phyloP scores from a whole-genome alignment of 2,797 vertebrate genomes.

The Centropyge bicolor region DNA sequence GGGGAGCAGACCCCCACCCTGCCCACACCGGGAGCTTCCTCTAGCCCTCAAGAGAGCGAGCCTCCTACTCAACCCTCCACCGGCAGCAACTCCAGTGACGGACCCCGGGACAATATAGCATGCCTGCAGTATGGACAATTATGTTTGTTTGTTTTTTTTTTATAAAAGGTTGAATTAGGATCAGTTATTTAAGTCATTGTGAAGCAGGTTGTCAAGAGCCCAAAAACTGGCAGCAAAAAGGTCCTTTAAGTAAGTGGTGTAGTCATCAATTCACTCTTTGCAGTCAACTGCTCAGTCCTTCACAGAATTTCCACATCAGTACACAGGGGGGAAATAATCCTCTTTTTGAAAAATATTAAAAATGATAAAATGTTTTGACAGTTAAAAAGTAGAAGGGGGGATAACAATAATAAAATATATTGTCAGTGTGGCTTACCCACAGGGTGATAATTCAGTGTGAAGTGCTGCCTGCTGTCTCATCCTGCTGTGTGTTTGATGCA shows the following conservation, averaged over 20 bases:
- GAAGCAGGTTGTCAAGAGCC: constrained; percentile 5
- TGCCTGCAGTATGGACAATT: constrained; percentile 90
- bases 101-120: constrained; percentile 93
- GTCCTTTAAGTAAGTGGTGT: constrained; percentile 9
- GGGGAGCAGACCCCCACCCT: constrained; percentile 90
- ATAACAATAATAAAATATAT: constrained; percentile 20
- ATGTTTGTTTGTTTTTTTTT: not conserved
- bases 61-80: constrained; percentile 90
- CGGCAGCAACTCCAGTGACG: constrained; percentile 92
- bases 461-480: constrained; percentile 40
- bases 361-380: constrained; percentile 38
- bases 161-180: not conserved
- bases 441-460: constrained; percentile 38
- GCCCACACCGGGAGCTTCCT: constrained; percentile 87
- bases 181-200: not conserved
- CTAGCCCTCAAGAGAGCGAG: constrained; percentile 90
- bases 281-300: constrained; percentile 17
- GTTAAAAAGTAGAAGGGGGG: constrained; percentile 18
- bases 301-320: constrained; percentile 1
- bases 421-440: constrained; percentile 32
- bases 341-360: constrained; percentile 20
- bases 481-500: constrained; percentile 77
- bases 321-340: constrained; percentile 29
- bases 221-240: not conserved
- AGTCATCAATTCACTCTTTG: constrained; percentile 6